phyloP scores from a whole-genome alignment of 2,888 invertebrate species.

The Cheilosia variabilis region DNA sequence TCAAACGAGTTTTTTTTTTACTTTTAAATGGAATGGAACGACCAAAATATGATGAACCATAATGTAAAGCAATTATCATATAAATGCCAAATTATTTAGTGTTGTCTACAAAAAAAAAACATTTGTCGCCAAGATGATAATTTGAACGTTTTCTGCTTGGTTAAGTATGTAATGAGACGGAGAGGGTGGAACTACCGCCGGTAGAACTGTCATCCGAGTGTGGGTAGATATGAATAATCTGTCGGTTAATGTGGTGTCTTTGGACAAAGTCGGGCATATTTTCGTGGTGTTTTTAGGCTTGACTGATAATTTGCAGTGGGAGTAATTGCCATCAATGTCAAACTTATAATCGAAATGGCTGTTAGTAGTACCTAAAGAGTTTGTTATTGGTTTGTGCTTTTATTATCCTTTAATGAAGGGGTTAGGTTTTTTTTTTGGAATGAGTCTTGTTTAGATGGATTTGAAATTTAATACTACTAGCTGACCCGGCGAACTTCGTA shows the following conservation, averaged over 20 bases:
- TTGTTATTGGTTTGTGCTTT: too few species aligned
- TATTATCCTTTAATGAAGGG: too few species aligned
- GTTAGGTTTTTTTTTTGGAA: too few species aligned
- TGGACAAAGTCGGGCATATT: background rate
- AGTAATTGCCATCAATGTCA: too few species aligned
- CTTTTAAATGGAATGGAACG: background rate
- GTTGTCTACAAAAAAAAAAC: background rate
- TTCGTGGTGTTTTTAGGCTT: background rate
- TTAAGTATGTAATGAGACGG: background rate
- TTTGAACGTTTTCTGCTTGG: constrained; percentile 1
- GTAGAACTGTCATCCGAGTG: background rate
- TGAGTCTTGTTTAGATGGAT: too few species aligned
- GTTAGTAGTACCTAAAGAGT: too few species aligned
- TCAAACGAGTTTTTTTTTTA: background rate
- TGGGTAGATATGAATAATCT: background rate
- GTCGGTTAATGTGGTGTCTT: background rate
- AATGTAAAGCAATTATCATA: background rate
- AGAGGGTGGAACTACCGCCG: background rate
- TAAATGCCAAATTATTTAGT: background rate
- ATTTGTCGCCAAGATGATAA: background rate
- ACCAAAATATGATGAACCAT: background rate
- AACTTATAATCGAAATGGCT: too few species aligned
- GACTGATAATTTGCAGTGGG: too few species aligned
- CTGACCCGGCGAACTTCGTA: too few species aligned
- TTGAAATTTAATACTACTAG: too few species aligned